Evolutionary conservation across 2,888 invertebrate genomes (phyloP).

Genomic region (Bembecia ichneumoniformis): DNA sequence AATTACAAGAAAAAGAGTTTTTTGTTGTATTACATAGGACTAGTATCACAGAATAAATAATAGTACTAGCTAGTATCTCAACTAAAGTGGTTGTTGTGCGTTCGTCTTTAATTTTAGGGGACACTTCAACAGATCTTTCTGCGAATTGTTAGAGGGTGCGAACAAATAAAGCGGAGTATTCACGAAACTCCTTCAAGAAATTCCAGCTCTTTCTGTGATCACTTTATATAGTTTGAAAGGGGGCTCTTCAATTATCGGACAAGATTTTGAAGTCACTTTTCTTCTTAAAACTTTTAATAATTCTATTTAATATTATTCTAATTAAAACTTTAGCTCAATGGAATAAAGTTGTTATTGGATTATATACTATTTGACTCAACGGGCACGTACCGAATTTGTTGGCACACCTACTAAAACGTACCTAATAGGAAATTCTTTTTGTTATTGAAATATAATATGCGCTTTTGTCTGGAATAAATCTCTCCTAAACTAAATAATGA

Average conservation of each 20-base stretch:
- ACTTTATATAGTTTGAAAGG: background rate
- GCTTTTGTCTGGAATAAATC: too few species aligned
- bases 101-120: constrained; percentile 18
- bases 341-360: background rate
- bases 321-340: background rate
- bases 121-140: constrained; percentile 10
- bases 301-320: background rate
- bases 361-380: too few species aligned
- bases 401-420: too few species aligned
- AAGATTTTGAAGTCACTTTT: background rate
- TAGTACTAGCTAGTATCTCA: too few species aligned
- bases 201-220: background rate
- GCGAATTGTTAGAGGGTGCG: constrained; percentile 17
- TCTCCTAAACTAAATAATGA: too few species aligned
- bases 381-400: too few species aligned
- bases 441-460: too few species aligned
- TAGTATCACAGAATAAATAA: too few species aligned
- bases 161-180: constrained; percentile 25
- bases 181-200: constrained; percentile 4
- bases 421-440: too few species aligned
- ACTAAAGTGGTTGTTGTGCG: constrained; percentile 5
- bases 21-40: too few species aligned
- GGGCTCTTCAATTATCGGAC: background rate
- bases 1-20: too few species aligned
- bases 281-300: background rate